Base-by-base conservation (phyloP, 2,113 vertebrate genomes). In the Sturnus vulgaris region DNA sequence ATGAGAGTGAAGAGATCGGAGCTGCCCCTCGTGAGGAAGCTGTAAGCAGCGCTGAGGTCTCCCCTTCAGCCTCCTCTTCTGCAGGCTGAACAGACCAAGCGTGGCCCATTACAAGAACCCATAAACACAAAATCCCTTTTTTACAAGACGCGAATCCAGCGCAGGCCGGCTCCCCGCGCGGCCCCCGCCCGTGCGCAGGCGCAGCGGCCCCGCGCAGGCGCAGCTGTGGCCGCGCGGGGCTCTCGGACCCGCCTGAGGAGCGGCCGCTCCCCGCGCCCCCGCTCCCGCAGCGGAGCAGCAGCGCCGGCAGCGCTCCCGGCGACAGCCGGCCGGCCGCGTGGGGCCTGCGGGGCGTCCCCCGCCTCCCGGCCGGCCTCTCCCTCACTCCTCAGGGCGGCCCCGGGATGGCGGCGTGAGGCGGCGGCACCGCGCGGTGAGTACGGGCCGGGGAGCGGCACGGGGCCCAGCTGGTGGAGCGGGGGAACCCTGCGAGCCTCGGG, bases 61-160 rank as follows among this genome's bases (percentile, higher is more conserved):
- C 22, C 53, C 20, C 21, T 16, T 68, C 2, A 60, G 9, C 1
- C n/a, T 55, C 33, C 55, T 25, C 30, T 44, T 1, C 53, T 6
- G 12, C 47, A 30, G 27, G 12, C 50, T 1, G 35, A 31, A 5
- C 30, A 31, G 16, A 1, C 39, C n/a, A 5, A 53, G 10, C 0
- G 18, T 0, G 18, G 2, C 33, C 7, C 64, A 8, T 12, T 1
- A 7, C 10, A 37, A 33, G 10, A 23, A 2, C 8, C 24, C 61
- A 17, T 0, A 17, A 15, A 18, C 25, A 31, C 35, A 47, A 10
- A 47, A 40, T n/a, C 3, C 0, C 12, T 4, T 2, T 10, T 10
- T 3, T 0, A 18, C 9, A 2, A 5, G 3, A 11, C 13, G 7
- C 11, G 4, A 9, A 50, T 5, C 24, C 49, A 27, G 3, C 13